Evolutionary conservation across 1,140 invertebrate species (phyloP).

Genomic region (Subanguina moxae): DNA sequence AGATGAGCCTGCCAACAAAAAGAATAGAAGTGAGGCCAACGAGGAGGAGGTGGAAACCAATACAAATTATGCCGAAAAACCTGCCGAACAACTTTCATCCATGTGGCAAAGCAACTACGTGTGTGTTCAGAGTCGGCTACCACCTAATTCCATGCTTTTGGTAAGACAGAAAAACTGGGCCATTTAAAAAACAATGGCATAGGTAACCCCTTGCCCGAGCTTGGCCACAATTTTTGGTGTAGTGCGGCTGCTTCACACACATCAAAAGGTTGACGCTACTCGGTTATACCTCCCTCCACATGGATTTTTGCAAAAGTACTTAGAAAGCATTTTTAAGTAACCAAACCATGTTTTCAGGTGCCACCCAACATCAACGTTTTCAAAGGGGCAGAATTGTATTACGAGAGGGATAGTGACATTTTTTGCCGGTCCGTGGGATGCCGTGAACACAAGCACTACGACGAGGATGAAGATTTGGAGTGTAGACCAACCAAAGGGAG

Average conservation of each 20-base stretch:
- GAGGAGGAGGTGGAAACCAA: conserved; percentile 2
- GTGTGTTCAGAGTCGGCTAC: conserved; percentile 14
- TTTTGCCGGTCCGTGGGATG: conserved; percentile 26
- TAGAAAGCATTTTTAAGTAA: too few species aligned
- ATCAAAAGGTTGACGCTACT: too few species aligned
- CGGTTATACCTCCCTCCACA: too few species aligned
- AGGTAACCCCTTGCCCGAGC: too few species aligned
- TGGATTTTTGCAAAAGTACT: too few species aligned
- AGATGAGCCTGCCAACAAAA: conserved; percentile 28
- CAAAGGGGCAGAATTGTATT: conserved; percentile 38
- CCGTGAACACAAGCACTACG: conserved; percentile 1
- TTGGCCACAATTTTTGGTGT: too few species aligned
- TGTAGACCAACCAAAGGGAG: background rate
- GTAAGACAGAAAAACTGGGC: conserved; percentile 12
- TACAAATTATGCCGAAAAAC: background rate
- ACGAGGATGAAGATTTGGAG: background rate
- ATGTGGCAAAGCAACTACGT: conserved; percentile 33
- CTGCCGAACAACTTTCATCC: background rate
- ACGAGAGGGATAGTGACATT: conserved; percentile 35
- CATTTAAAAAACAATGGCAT: too few species aligned
- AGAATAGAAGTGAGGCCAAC: conserved; percentile 3
- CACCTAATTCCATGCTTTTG: conserved; percentile 21
- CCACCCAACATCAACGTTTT: conserved; percentile 40
- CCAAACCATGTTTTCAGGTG: conserved; percentile 25
- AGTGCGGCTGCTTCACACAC: too few species aligned